Evolutionary conservation across 1,140 invertebrate species (phyloP), one percentile per base, ranked within the genome.

Genomic region (Ceratosolen solmsi): DNA sequence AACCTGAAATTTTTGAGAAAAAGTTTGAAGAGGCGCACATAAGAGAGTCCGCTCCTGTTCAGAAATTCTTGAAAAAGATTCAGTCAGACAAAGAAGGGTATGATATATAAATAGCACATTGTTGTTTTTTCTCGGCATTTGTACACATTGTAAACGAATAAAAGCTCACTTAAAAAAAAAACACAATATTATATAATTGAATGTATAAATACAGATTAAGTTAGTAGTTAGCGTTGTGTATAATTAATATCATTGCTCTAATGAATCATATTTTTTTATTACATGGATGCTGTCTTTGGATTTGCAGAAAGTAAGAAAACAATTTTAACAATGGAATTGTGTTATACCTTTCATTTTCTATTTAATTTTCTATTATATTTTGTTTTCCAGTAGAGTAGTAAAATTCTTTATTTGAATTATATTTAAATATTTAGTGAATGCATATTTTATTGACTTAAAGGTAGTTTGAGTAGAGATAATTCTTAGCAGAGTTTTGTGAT

Each of bases 51-150:
- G 95, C 94, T 65, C 94, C 95, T 83, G 95, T 97, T 3, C 94
- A 97, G 90, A 95, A 96, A 84, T 99, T 99, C 93, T 94, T 99
- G 77, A 94, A 96, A 86, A 96, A 97, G 89, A 96, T 98, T 88
- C 98, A 97, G 56, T 96, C 95, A 71, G 97, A 98, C 86, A 96
- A 96, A 89, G 94, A 97, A 92, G 97, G 97, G 96, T 97, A 91
- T 92, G 93, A 80, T 38, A 30, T 30, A 82, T 41, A 80, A 46
- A 65, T 68, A 56, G 46, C 54, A 54, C 46, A 33, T 11, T 11
- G 77, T 80, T 56, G 33, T 84, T 81, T 82, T 75, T 82, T 2
- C n/a, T 30, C 54, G n/a, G 13, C 15, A 7, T 22, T 72, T 71
- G 3, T 49, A 22, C n/a, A 51, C 4, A 72, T 72, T 51, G 41